phyloP scores from a whole-genome alignment of 2,888 invertebrate genomes.

The Bombylius major region DNA sequence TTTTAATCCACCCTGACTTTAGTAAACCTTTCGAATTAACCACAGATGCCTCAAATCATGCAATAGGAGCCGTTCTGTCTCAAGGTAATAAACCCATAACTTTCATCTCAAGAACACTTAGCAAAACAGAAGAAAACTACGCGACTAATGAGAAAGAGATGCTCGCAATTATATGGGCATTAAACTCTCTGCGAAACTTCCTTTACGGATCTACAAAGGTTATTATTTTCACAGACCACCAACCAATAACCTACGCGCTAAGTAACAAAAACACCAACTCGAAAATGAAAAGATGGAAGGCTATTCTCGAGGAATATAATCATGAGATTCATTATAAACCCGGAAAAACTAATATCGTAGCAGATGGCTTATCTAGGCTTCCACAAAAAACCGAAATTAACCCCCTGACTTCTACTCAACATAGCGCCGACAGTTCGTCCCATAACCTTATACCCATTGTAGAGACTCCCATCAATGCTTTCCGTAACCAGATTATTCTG shows the following conservation, averaged over 20 bases:
- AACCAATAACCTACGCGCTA: slow-evolving; percentile 9
- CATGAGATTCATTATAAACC: too few relatives aligned
- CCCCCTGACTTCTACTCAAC: slow-evolving; percentile 2
- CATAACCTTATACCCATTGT: slow-evolving; percentile 6
- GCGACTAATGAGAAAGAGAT: slow-evolving; percentile 11
- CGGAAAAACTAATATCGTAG: slow-evolving; percentile 25
- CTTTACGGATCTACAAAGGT: slow-evolving; percentile 11
- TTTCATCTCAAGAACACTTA: slow-evolving; percentile 10
- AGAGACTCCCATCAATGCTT: slow-evolving; percentile 11
- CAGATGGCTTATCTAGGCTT: slow-evolving; percentile 3
- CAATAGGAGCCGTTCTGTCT: slow-evolving; percentile 2
- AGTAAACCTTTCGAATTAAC: not conserved
- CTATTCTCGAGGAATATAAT: too few relatives aligned
- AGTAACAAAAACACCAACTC: slow-evolving; percentile 11
- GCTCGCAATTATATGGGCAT: slow-evolving; percentile 10
- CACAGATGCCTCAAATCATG: slow-evolving; percentile 8
- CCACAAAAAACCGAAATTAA: slow-evolving; percentile 2
- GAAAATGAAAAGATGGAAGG: slow-evolving; percentile 10
- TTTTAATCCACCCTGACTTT: not conserved
- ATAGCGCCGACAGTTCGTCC: slow-evolving; percentile 5
- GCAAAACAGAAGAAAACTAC: slow-evolving; percentile 11
- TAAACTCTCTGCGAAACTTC: slow-evolving; percentile 6
- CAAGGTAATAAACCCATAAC: slow-evolving; percentile 3
- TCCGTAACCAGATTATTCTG: slow-evolving; percentile 10
- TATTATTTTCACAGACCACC: slow-evolving; percentile 11